phyloP scores from a whole-genome alignment of 2,113 vertebrate species.

The sheep (Ovis aries) region ARS-UI_Ramb_v3.0 NC_056080.1:127860001-127860500 shows the following conservation, averaged over 20 bases:
- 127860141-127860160: not conserved
- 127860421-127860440: not conserved
- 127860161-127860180: not conserved
- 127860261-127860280: constrained; percentile 23
- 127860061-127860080: not conserved
- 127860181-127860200: not conserved
- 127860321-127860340: not conserved
- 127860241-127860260: constrained; percentile 11
- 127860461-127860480: not conserved
- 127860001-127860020: constrained; percentile 5
- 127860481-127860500: not conserved
- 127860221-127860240: constrained; percentile 8
- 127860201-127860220: constrained; percentile 23
- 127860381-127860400: not conserved
- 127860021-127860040: not conserved
- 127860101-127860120: constrained; percentile 17
- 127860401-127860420: not conserved
- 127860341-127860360: constrained; percentile 4
- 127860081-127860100: not conserved
- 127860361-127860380: not conserved
- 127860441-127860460: not conserved
- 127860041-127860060: not conserved
- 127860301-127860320: not conserved
- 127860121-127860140: not conserved
- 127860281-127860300: not conserved